Evolutionary conservation across 2,888 invertebrate species (phyloP), one percentile per base, ranked within the genome.

Genomic region (Heliothis peltigera): DNA sequence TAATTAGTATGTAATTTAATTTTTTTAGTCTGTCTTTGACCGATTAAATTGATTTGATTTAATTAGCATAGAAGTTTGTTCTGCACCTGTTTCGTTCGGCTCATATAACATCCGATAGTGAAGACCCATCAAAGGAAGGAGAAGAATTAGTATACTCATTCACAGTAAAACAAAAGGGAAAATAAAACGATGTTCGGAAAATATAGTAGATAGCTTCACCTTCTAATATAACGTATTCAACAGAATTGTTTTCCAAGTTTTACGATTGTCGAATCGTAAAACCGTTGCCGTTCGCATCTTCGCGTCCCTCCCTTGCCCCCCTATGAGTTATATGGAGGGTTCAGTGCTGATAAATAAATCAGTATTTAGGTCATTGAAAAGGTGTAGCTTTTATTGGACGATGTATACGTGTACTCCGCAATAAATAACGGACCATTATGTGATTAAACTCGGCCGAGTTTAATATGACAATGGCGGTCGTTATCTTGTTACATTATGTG

Each of bases 311-410:
- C 75, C 71, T 55, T 51, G 28, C 70, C 79, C n/a, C 81, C 79
- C 70, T 79, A 81, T 87, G 83, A 88, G 82, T 86, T 85, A 87
- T 84, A 83, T 80, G 59, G 80, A 75, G 81, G 85, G 84, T 81
- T 81, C 83, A 82, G 70, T 75, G 75, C 79, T 77, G 85, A 85
- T 87, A 87, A 87, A 89, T 89, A 89, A 87, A 88, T 89, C 87
- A 85, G 82, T 84, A 85, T 88, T 85, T 87, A 85, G 88, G 86
- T 83, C 86, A 86, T 86, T 80, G 82, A 82, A 76, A 79, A 86
- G 85, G 85, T 86, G 80, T 81, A 81, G 68, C 80, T 77, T 84
- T 83, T 85, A 85, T 84, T 83, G 76, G 79, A 80, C 64, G 65
- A 68, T 66, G 72, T 73, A 70, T 80, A 72, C 65, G 77, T 83